Percentiles rank a stretch among this genome's conserved stretches.
Evolutionary conservation across 2,888 invertebrate species (phyloP).

Genomic region (Calameuta pallipes): DNA sequence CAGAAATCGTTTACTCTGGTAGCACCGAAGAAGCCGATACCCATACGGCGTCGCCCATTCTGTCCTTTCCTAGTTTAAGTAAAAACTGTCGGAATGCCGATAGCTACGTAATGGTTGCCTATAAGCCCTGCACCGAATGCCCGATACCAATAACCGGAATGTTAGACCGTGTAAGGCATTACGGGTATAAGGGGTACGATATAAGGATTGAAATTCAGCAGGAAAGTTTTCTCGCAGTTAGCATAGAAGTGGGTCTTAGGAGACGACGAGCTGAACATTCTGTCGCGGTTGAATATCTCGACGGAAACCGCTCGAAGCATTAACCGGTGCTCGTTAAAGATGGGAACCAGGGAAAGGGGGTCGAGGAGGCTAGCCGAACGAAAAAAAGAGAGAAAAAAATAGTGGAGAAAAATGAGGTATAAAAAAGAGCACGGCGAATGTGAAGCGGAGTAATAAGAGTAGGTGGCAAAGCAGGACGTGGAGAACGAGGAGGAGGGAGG

Average conservation of each 20-base stretch:
- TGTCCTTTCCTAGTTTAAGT: too few relatives aligned
- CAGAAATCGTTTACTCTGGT: too few relatives aligned
- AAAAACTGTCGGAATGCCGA: too few relatives aligned
- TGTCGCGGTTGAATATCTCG: constrained; percentile 3
- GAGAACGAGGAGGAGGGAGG: neutral
- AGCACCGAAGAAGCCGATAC: too few relatives aligned
- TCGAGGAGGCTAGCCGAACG: neutral
- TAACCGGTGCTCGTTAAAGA: constrained; percentile 17
- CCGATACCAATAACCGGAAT: neutral
- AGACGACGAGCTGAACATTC: neutral
- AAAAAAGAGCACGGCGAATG: constrained; percentile 10
- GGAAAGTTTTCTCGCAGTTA: constrained; percentile 1
- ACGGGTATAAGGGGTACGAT: neutral
- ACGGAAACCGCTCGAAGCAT: constrained; percentile 11
- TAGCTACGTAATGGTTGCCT: too few relatives aligned
- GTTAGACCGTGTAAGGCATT: neutral
- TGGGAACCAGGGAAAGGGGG: constrained; percentile 7
- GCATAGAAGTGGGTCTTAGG: constrained; percentile 2
- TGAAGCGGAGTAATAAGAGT: constrained; percentile 11
- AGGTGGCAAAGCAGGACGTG: constrained; percentile 20
- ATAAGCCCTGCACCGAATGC: too few relatives aligned
- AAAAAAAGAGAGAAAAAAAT: neutral
- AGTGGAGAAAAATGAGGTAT: neutral
- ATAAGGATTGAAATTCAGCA: neutral
- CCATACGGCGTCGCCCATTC: too few relatives aligned